phyloP scores from a whole-genome alignment of 2,888 invertebrate species.

The Papilio elwesi region DNA sequence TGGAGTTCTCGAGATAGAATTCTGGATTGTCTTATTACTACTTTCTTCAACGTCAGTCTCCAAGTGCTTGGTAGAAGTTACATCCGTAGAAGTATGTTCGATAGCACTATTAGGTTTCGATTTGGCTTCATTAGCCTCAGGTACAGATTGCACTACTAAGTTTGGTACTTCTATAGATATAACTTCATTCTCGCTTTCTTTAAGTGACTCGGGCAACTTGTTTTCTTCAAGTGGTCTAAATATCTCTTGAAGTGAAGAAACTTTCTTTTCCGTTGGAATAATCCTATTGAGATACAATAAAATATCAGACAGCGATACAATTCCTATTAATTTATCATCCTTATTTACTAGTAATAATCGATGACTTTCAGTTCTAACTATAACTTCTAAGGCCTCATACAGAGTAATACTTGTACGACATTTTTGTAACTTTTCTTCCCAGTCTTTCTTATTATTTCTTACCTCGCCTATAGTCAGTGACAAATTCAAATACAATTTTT shows the following conservation, averaged over 20 bases:
- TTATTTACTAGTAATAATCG: constrained; percentile 81
- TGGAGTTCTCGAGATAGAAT: constrained; percentile 50
- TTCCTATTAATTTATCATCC: constrained; percentile 77
- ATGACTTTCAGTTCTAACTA: constrained; percentile 94
- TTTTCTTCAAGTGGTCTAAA: constrained; percentile 79
- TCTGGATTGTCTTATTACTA: constrained; percentile 50
- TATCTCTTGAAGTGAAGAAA: constrained; percentile 79
- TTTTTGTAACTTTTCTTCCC: constrained; percentile 96
- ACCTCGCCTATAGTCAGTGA: constrained; percentile 93
- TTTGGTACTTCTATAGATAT: constrained; percentile 75
- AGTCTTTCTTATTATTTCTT: constrained; percentile 94
- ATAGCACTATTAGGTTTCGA: constrained; percentile 49
- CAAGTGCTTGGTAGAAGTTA: constrained; percentile 44
- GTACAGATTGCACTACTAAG: constrained; percentile 58
- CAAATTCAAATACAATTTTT: constrained; percentile 96
- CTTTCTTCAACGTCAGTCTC: constrained; percentile 52
- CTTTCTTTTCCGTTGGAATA: constrained; percentile 78
- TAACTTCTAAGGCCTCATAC: constrained; percentile 93
- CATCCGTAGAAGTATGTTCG: constrained; percentile 38
- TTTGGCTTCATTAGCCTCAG: constrained; percentile 57
- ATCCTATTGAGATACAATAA: constrained; percentile 81
- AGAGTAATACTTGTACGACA: constrained; percentile 94
- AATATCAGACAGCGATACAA: constrained; percentile 80
- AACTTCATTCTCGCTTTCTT: constrained; percentile 75
- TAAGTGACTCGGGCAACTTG: constrained; percentile 74